Evolutionary conservation across 2,113 vertebrate genomes (phyloP).

Genomic region (Astur gentilis): DNA sequence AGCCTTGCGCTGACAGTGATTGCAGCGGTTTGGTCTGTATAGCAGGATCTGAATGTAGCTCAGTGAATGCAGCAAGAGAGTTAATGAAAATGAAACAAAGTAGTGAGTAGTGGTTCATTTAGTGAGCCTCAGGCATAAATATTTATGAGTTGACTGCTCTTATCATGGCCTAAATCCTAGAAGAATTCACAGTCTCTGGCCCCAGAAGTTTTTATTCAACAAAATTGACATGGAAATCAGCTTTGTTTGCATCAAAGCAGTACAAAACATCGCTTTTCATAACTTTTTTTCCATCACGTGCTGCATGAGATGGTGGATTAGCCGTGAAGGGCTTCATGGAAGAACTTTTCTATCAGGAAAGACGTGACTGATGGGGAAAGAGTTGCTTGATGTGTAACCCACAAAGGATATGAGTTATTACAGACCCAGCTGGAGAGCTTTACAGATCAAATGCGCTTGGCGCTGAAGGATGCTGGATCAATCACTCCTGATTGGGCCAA

Average conservation of each 20-base stretch:
- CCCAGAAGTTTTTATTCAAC: neutral
- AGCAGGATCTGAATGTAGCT: neutral
- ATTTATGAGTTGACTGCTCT: conserved; percentile 28
- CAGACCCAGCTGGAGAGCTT: conserved; percentile 56
- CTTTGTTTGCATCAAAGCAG: conserved; percentile 7
- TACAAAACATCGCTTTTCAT: conserved; percentile 20
- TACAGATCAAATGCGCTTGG: conserved; percentile 47
- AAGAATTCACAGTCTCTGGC: neutral
- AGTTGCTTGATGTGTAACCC: conserved; percentile 50
- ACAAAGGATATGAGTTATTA: conserved; percentile 61
- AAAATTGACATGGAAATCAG: neutral
- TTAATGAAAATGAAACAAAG: neutral
- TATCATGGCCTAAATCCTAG: neutral
- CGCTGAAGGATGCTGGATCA: conserved; percentile 37
- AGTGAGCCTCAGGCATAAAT: neutral
- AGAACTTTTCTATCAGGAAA: neutral
- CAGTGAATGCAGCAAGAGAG: neutral
- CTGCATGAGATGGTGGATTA: neutral
- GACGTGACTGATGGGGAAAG: conserved; percentile 36
- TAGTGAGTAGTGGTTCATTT: neutral
- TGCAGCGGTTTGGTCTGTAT: neutral
- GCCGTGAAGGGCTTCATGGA: neutral
- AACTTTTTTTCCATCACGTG: neutral
- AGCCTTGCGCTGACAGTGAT: neutral
- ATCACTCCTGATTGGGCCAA: conserved; percentile 57